Conservation (phyloP, 2,888 invertebrate species). For the Cataglyphis cursor region DNA sequence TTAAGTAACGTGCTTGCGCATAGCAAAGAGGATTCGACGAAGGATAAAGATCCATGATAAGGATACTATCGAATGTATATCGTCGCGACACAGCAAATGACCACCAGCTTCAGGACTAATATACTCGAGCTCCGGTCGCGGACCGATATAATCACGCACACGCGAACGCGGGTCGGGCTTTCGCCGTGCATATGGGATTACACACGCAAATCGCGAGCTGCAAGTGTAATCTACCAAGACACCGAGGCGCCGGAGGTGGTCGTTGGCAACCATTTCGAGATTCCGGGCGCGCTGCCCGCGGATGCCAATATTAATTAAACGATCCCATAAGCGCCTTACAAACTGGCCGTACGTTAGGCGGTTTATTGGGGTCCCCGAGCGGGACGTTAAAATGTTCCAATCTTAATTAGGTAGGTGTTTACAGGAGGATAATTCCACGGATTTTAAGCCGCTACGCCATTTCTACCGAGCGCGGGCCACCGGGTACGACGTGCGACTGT, state of each 20-base stretch:
- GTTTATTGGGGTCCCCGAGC: conserved; percentile 83
- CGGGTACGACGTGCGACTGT: conserved; percentile 63
- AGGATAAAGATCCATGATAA: conserved; percentile 25
- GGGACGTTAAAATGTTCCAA: conserved; percentile 86
- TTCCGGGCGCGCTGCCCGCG: conserved; percentile 71
- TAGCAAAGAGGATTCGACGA: conserved; percentile 26
- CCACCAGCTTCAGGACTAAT: conserved; percentile 41
- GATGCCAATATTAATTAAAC: conserved; percentile 86
- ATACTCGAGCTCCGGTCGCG: conserved; percentile 16
- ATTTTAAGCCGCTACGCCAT: conserved; percentile 72
- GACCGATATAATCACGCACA: background rate
- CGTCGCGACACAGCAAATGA: conserved; percentile 48
- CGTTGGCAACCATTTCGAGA: conserved; percentile 72
- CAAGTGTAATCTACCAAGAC: conserved; percentile 68
- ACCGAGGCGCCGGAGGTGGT: conserved; percentile 84
- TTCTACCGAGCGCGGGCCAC: conserved; percentile 72
- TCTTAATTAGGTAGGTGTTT: conserved; percentile 87
- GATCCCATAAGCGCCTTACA: conserved; percentile 85
- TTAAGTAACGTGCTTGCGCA: conserved; percentile 17
- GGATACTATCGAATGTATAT: conserved; percentile 31
- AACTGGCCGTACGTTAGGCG: conserved; percentile 84
- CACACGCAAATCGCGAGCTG: conserved; percentile 46
- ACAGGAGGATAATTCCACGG: conserved; percentile 83
- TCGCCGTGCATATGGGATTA: conserved; percentile 26
- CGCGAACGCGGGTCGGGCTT: conserved; percentile 10